Base-by-base conservation (phyloP, 2,888 invertebrate genomes). In the Agelastica alni region DNA sequence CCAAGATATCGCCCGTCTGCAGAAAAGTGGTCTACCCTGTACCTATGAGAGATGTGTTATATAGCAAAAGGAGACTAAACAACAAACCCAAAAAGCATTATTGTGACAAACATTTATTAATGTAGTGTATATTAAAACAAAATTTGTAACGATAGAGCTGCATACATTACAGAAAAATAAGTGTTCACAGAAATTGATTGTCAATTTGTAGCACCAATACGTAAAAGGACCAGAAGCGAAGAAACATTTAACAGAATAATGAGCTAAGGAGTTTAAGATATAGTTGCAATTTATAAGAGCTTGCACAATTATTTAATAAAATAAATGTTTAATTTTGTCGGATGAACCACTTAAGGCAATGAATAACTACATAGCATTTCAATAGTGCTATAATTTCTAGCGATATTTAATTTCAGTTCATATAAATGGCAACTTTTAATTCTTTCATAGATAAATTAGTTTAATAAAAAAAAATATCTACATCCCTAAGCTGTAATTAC, bases 21-120 rank as follows among this genome's bases (percentile, higher is more conserved):
- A 36, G 9, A 36, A n/a, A 16, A 26, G 45, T 43, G 17, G 34
- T 31, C 41, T 36, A 22, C 51, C 47, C 51, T 20, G 49, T 61
- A 56, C 20, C 37, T 44, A 56, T 18, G 37, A 46, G 47, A 51
- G 26, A 56, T 67, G 72, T 73, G 72, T 53, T 53, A 53, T 56
- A 53, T 53, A 56, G 56, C 56, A 69, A 71, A 66, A 74, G 74
- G 72, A 72, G 71, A 75, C 74, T 75, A 76, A 39, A 77, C 76
- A 76, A 75, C 75, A 77, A 76, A 76, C 76, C 77, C 76, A 75
- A 76, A n/a, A 22, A 75, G 76, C 76, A 77, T 76, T 76, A 77
- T 75, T 75, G 76, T 76, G 75, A 77, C 75, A 75, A 76, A 77
- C 76, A 77, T 77, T 77, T 77, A 76, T 77, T 76, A 75, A 72